Evolutionary conservation across 2,888 invertebrate genomes (phyloP), one percentile per base, ranked within the genome.

Genomic region (Eudemis profundana): DNA sequence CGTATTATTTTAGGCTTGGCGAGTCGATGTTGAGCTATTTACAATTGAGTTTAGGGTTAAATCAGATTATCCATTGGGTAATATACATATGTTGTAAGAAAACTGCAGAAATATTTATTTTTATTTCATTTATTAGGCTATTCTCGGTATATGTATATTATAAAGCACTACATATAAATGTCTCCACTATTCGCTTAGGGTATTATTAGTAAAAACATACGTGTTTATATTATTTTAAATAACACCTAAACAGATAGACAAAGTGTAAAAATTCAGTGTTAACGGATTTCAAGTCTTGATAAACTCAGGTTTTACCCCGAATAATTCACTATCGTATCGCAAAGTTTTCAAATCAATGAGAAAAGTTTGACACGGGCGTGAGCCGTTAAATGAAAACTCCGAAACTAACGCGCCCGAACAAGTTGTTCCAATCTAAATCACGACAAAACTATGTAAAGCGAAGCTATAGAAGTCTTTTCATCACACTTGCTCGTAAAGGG

Each of bases 291-390:
- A n/a, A 51, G 12, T 29, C 27, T 15, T 27, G 8, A 57, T 23
- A 15, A 29, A 27, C 8, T 15, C 54, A 2, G 42, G 63, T 29
- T 23, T 50, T n/a, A 33, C 14, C 44, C 51, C 14, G 38, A 51
- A 65, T 60, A 53, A 65, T 60, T 60, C 46, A 47, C 29, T 17
- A 47, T 29, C 50, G 57, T 51, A 19, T 57, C 12, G 51, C 19
- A 53, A 60, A 65, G 15, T 65, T 65, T 65, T 53, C 51, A 53
- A 65, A 59, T 65, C 64, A 65, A 65, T 53, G 51, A 46, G 38
- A 17, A 65, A 65, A 65, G 59, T 65, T 64, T 36, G 38, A 29
- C 38, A 42, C 44, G 42, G 15, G 17, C 59, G 38, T 42, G 21
- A 21, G 65, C 38, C 10, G 46, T 46, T 47, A 53, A 60, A 65